Base-by-base conservation (phyloP, 2,113 vertebrate genomes). In the Bostrychus sinensis region DNA sequence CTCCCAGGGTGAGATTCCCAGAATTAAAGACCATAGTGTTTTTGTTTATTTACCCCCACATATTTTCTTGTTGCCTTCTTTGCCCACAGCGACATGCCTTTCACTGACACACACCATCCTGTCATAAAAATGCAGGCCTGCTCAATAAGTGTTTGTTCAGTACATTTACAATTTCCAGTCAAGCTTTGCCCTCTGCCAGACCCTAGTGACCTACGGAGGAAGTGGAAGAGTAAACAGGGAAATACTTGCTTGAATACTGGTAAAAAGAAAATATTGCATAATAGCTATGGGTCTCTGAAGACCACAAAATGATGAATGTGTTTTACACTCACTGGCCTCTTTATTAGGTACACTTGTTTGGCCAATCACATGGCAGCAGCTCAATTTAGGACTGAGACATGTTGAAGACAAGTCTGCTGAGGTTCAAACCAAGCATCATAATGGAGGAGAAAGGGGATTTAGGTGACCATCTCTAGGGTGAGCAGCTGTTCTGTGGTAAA, bases 41-140 rank as follows among this genome's bases (percentile, higher is more conserved):
- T 85, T 81, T 86, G 71, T 83, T 88, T 83, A 56, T 80, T 76
- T 85, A 59, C 58, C 37, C 12, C 39, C 57, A 64, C 63, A 57
- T 58, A 57, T 57, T 54, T 53, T 55, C 41, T 37, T 30, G 70
- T 65, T 72, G 59, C 43, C 23, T 10, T 55, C 28, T 65, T 38
- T 46, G 48, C 62, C 64, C 58, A 63, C 70, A 43, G 74, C 22
- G 12, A 69, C 76, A 64, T 63, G 74, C 80, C 66, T 72, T 70
- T 70, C 80, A 58, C 77, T 23, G 28, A 69, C 72, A 66, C 77
- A 70, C 81, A 70, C 51, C 72, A 77, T 78, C 67, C 80, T 83
- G 82, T 82, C 85, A 85, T 85, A 80, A 88, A 87, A 83, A 75
- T 69, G 64, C 77, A 81, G 67, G 39, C 67, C 57, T 1, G 58